These are phyloP conservation scores for Caranx ignobilis DNA, from an alignment of 2,113 vertebrate species.

Conservation along the genomic window DNA sequence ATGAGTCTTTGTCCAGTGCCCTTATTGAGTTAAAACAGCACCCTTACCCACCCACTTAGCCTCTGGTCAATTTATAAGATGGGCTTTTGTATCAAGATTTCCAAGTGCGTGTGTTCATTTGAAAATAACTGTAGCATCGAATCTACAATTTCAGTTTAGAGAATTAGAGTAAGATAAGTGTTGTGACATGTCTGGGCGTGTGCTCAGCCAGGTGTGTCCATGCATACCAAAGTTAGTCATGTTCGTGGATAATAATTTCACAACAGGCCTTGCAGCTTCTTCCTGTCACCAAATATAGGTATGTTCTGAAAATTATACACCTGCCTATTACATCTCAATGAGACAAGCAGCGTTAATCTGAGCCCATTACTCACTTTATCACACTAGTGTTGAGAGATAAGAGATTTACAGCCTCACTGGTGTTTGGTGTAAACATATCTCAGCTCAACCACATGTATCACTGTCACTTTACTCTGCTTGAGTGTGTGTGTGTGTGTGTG, in stretches of 20 bases:
- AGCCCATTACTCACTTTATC: not conserved
- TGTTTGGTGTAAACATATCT: slow-evolving; percentile 55
- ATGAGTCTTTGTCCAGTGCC: slow-evolving; percentile 66
- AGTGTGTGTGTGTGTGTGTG: slow-evolving; percentile 30
- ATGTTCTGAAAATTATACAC: slow-evolving; percentile 1
- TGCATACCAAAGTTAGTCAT: not conserved
- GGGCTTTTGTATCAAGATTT: not conserved
- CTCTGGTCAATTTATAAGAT: slow-evolving; percentile 17
- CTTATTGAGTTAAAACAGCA: slow-evolving; percentile 72
- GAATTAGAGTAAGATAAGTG: too few relatives aligned
- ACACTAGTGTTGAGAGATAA: slow-evolving; percentile 43
- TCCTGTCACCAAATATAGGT: slow-evolving; percentile 1
- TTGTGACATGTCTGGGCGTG: not conserved
- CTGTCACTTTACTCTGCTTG: slow-evolving; percentile 5
- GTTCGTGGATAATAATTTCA: not conserved
- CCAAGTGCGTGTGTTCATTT: not conserved
- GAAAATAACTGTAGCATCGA: not conserved
- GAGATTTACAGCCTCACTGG: slow-evolving; percentile 37
- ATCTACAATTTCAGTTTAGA: not conserved
- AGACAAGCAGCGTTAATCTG: not conserved
- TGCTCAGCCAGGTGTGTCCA: not conserved
- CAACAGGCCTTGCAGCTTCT: not conserved
- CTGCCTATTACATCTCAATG: slow-evolving; percentile 1
- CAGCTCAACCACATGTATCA: slow-evolving; percentile 26
- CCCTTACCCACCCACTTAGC: slow-evolving; percentile 44